phyloP scores from a whole-genome alignment of 2,797 vertebrate species.

The Selene dorsalis region DNA sequence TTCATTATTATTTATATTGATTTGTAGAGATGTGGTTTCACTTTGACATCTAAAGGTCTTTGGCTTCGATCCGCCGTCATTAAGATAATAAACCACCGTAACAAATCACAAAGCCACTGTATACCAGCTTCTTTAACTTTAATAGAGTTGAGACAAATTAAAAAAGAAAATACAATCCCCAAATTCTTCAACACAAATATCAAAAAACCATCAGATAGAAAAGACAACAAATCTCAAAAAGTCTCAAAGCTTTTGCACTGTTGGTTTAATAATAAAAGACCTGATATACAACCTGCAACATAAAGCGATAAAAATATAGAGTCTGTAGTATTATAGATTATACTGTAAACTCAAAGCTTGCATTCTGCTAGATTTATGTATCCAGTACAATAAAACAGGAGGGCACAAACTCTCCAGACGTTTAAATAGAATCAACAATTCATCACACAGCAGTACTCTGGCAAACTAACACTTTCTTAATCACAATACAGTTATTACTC shows the following conservation, averaged over 20 bases:
- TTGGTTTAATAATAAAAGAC: slow-evolving; percentile 75
- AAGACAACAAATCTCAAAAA: slow-evolving; percentile 63
- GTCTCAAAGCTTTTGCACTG: slow-evolving; percentile 60
- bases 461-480: slow-evolving; percentile 69
- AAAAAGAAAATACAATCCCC: slow-evolving; percentile 58
- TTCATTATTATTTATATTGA: background rate
- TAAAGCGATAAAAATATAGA: slow-evolving; percentile 78
- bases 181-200: slow-evolving; percentile 69
- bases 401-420: slow-evolving; percentile 59
- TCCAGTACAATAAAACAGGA: slow-evolving; percentile 63
- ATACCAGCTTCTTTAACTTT: slow-evolving; percentile 66
- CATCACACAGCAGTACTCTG: slow-evolving; percentile 70
- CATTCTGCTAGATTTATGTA: slow-evolving; percentile 50
- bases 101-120: slow-evolving; percentile 46
- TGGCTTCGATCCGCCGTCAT: background rate
- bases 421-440: slow-evolving; percentile 65
- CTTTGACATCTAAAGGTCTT: background rate
- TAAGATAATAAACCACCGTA: background rate
- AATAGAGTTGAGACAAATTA: slow-evolving; percentile 68
- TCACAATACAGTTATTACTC: slow-evolving; percentile 70
- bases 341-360: slow-evolving; percentile 61
- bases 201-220: slow-evolving; percentile 71
- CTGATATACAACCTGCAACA: slow-evolving; percentile 79
- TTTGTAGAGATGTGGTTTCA: background rate
- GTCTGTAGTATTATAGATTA: slow-evolving; percentile 64